phyloP scores from a whole-genome alignment of 2,888 invertebrate genomes.

The Drosophila maculinotata region DNA sequence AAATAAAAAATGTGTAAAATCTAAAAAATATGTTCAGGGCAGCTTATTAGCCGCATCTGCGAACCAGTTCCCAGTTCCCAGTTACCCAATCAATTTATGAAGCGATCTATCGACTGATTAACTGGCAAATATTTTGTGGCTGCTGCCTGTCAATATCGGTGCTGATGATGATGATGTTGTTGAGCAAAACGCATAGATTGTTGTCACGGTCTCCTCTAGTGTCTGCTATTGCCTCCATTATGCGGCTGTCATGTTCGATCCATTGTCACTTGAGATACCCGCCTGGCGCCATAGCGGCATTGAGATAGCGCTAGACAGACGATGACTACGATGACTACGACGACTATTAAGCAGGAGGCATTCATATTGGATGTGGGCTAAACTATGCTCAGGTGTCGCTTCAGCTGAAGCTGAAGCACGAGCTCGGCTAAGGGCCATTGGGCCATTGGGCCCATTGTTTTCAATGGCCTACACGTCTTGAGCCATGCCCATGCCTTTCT shows the following conservation, averaged over 20 bases:
- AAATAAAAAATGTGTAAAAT: constrained; percentile 29
- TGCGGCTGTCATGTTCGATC: constrained; percentile 52
- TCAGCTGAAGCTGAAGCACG: constrained; percentile 43
- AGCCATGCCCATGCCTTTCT: constrained; percentile 40
- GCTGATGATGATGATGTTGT: constrained; percentile 24
- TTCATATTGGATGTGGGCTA: constrained; percentile 61
- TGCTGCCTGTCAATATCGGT: constrained; percentile 28
- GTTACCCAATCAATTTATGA: constrained; percentile 68
- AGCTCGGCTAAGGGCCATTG: constrained; percentile 53
- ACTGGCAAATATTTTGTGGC: constrained; percentile 33
- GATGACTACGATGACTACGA: constrained; percentile 15
- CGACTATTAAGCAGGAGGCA: constrained; percentile 4
- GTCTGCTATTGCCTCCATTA: constrained; percentile 35
- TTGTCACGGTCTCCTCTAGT: constrained; percentile 62
- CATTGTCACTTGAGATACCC: constrained; percentile 69
- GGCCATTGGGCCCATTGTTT: constrained; percentile 54
- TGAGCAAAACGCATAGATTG: constrained; percentile 45
- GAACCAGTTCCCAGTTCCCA: constrained; percentile 71
- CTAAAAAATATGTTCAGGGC: constrained; percentile 8
- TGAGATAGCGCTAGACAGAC: constrained; percentile 50
- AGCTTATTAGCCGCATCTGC: constrained; percentile 59
- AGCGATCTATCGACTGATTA: constrained; percentile 51
- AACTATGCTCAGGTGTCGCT: constrained; percentile 65
- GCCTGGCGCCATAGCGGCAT: constrained; percentile 76
- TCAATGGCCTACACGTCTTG: constrained; percentile 63